Conservation (phyloP, 30 jellyfish, hydroid and myxozoan species). For the Hydractinia symbiolongicarpus region DNA sequence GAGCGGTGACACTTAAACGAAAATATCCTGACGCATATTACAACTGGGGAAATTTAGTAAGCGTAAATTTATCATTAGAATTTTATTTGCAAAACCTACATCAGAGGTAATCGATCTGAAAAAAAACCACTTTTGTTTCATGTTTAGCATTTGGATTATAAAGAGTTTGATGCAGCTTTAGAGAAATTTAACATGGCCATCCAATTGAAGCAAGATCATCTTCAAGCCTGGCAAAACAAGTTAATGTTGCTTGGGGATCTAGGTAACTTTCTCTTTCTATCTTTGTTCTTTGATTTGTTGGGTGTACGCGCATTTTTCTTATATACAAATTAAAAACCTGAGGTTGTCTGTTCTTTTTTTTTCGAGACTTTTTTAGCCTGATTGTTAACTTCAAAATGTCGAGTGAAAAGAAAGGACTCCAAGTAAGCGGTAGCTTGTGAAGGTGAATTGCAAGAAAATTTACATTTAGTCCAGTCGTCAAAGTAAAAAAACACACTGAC, state of each 20-base stretch:
- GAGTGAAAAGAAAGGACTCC: too few relatives aligned
- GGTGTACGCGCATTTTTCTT: too few relatives aligned
- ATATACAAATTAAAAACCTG: too few relatives aligned
- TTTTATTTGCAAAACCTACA: background rate
- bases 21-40: conserved; percentile 83
- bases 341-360: too few relatives aligned
- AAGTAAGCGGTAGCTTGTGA: too few relatives aligned
- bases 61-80: background rate
- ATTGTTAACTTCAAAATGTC: too few relatives aligned
- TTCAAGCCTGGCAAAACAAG: conserved; percentile 67
- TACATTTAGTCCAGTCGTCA: too few relatives aligned
- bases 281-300: too few relatives aligned
- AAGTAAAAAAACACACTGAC: too few relatives aligned
- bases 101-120: background rate
- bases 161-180: conserved; percentile 44
- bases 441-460: too few relatives aligned
- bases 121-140: background rate
- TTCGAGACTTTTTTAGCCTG: too few relatives aligned
- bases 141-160: conserved; percentile 51
- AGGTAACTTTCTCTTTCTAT: conserved; percentile 31
- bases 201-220: conserved; percentile 53
- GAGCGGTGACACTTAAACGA: conserved; percentile 48
- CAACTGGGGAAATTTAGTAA: conserved; percentile 82
- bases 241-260: conserved; percentile 45
- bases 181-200: conserved; percentile 47